Evolutionary conservation across 2,888 invertebrate genomes (phyloP).

Genomic region (Mimas tiliae): DNA sequence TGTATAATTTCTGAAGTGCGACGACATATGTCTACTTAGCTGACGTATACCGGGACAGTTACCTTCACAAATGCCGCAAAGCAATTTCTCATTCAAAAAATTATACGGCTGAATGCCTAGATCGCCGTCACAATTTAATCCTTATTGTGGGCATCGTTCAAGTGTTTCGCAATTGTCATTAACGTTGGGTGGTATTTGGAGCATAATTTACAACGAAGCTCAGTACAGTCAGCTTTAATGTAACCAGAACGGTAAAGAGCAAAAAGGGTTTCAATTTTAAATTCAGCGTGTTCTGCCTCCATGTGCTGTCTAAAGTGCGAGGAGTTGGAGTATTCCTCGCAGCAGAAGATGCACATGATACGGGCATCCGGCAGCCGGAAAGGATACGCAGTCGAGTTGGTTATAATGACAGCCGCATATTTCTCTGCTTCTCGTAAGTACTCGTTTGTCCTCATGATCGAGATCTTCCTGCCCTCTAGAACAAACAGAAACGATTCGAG

Average conservation of each 20-base stretch:
- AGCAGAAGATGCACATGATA: conserved; percentile 69
- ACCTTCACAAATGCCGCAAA: conserved; percentile 53
- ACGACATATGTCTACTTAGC: conserved; percentile 58
- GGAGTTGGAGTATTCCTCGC: conserved; percentile 54
- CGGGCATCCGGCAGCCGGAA: conserved; percentile 64
- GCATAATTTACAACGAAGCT: conserved; percentile 49
- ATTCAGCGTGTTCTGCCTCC: conserved; percentile 44
- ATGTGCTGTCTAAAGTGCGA: conserved; percentile 49
- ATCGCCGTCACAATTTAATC: conserved; percentile 17
- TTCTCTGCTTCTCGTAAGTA: conserved; percentile 62
- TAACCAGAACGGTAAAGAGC: conserved; percentile 44
- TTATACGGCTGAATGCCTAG: conserved; percentile 28
- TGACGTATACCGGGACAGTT: conserved; percentile 55
- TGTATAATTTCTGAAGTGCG: conserved; percentile 57
- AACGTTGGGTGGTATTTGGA: conserved; percentile 35
- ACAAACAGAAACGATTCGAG: conserved; percentile 72
- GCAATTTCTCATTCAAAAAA: conserved; percentile 30
- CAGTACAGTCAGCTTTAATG: conserved; percentile 49
- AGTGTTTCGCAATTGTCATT: conserved; percentile 42
- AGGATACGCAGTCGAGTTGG: conserved; percentile 66
- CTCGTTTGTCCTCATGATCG: conserved; percentile 67
- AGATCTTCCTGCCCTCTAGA: conserved; percentile 68
- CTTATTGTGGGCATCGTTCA: conserved; percentile 36
- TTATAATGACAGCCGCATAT: conserved; percentile 67
- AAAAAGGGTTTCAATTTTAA: conserved; percentile 43